Conservation (phyloP, 2,113 vertebrate genomes). For the Tetrao urogallus region DNA sequence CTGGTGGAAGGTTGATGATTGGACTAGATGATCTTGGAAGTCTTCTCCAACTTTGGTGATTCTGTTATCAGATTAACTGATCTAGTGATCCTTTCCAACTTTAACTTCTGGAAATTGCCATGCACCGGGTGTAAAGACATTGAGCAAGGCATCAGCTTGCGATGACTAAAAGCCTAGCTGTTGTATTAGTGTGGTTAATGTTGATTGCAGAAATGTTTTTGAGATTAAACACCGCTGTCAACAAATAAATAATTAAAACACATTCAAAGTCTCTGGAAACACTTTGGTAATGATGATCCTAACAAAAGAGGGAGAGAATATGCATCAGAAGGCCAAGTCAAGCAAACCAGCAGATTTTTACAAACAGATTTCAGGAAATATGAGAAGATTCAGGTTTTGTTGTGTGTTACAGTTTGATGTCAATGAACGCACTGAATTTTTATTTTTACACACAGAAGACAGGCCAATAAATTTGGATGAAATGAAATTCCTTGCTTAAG, state of each 20-base stretch:
- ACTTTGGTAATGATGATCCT: background rate
- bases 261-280: background rate
- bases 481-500: background rate
- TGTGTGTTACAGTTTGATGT: background rate
- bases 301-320: background rate
- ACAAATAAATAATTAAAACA: conserved; percentile 12
- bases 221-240: background rate
- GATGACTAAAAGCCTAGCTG: conserved; percentile 2
- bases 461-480: background rate
- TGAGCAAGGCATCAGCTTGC: background rate
- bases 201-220: conserved; percentile 17
- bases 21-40: too few species aligned
- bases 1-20: too few species aligned
- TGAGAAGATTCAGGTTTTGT: background rate
- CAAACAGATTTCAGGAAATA: background rate
- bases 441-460: background rate
- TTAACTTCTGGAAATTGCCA: background rate
- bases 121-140: background rate
- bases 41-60: too few species aligned
- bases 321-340: background rate
- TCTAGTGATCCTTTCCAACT: conserved; percentile 1
- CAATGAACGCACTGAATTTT: background rate
- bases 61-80: background rate
- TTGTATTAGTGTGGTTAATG: background rate
- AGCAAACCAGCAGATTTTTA: background rate